Conservation (phyloP, 2,113 vertebrate species). For the Silurus meridionalis region DNA sequence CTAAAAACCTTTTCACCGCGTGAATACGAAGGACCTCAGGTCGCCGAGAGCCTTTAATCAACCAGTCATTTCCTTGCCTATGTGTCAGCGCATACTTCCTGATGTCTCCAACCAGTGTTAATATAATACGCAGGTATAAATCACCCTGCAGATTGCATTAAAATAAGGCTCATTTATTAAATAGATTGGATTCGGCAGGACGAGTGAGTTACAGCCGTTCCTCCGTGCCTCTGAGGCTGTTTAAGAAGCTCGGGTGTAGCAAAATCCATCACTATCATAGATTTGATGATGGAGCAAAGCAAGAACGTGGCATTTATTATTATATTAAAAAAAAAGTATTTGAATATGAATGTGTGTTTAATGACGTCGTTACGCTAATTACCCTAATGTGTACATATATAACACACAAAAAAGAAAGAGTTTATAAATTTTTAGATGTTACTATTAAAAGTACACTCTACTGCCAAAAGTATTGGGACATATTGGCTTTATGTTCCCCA, state of each 20-base stretch:
- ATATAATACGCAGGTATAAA: slow-evolving; percentile 31
- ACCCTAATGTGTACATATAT: too few relatives aligned
- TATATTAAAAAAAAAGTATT: background rate
- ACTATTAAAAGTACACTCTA: too few relatives aligned
- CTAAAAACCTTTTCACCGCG: background rate
- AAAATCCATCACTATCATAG: slow-evolving; percentile 24
- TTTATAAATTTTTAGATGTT: too few relatives aligned
- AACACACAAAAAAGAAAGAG: too few relatives aligned
- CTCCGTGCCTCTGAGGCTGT: background rate
- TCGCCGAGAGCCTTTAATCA: background rate
- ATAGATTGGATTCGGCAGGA: slow-evolving; percentile 34
- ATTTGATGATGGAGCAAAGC: background rate
- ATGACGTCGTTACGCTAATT: too few relatives aligned
- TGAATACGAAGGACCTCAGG: background rate
- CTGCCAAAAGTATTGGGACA: too few relatives aligned
- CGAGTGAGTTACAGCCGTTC: background rate
- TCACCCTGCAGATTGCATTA: slow-evolving; percentile 40
- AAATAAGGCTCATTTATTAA: slow-evolving; percentile 47
- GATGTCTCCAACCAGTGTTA: slow-evolving; percentile 9
- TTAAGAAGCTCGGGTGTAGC: slow-evolving; percentile 12
- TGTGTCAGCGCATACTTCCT: background rate
- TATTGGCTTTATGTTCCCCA: too few relatives aligned
- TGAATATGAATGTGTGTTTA: background rate
- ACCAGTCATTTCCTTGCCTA: background rate
- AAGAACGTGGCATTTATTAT: background rate